Evolutionary conservation across 2,888 invertebrate species (phyloP), one percentile per base, ranked within the genome.

Genomic region (Quadriops clusia): DNA sequence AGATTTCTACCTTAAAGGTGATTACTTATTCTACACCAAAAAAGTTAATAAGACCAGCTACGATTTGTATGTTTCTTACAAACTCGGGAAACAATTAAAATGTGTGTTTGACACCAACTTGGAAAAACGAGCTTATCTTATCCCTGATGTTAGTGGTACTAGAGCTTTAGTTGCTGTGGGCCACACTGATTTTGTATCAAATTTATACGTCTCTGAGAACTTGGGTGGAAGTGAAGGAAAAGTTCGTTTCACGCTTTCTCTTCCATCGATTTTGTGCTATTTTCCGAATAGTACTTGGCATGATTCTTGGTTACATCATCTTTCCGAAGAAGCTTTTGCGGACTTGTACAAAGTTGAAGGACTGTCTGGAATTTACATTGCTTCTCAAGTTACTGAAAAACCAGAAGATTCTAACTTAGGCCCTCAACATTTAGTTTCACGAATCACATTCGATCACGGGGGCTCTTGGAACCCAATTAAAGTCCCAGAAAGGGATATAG

Each of bases 261-360:
- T 91, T 40, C 77, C 81, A 46, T 73, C 79, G 45, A 73, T 91
- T 29, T 67, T 91, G 43, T 84, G 82, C 45, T 87, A 81, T 56
- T 84, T 86, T 54, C 86, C 86, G 1, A 79, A 82, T 49, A 72
- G 70, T 6, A 81, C 82, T 21, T 85, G 81, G 78, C 77, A 76
- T 47, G 72, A 78, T 42, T 79, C 80, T 35, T 86, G 86, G 83
- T 59, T 89, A 3, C 77, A 76, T 48, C 79, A 79, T 40, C 73
- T 81, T 4, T 72, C 78, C 0, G 80, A 83, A 40, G 82, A 85
- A 40, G 67, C 83, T 0, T 90, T 91, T 63, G 82, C 84, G 2
- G 91, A 91, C 53, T 61, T 91, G 1, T 86, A 90, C 58, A 81
- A 80, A 50, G 84, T 93, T 0, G 80, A 84, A 55, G 90, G 90